Evolutionary conservation across 2,113 vertebrate species (phyloP).

Genomic region (Halcyon malimbica): DNA sequence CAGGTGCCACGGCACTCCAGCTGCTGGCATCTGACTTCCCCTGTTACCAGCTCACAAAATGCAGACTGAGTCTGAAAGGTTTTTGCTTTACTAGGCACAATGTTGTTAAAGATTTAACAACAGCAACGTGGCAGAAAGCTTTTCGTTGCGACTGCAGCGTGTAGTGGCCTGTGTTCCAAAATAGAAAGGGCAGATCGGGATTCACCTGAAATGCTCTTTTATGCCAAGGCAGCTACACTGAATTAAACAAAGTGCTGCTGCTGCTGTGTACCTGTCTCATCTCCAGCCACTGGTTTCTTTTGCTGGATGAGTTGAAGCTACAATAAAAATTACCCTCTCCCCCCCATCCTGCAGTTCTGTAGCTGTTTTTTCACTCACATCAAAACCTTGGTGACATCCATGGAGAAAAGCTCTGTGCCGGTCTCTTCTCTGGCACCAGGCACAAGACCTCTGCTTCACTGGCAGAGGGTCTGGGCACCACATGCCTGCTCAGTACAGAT

Average conservation of each 20-base stretch:
- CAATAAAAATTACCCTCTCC: neutral
- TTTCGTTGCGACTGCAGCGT: neutral
- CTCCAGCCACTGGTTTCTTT: neutral
- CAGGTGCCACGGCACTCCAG: rapidly evolving
- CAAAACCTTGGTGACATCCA: neutral
- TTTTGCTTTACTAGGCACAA: slow-evolving; percentile 9
- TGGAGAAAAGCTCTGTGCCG: neutral
- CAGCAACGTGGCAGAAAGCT: neutral
- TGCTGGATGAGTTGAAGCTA: neutral
- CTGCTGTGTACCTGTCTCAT: rapidly evolving
- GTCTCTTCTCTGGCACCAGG: neutral
- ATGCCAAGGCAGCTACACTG: neutral
- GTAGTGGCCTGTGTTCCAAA: neutral
- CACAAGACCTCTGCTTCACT: neutral
- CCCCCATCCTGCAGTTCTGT: neutral
- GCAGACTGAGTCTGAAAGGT: neutral
- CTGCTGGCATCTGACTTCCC: neutral
- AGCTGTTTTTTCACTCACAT: neutral
- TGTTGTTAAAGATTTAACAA: slow-evolving; percentile 8
- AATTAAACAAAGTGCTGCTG: neutral
- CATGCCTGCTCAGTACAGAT: neutral
- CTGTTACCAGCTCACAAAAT: neutral
- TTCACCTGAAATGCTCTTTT: slow-evolving; percentile 2
- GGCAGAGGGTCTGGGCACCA: neutral
- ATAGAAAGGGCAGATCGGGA: slow-evolving; percentile 9